Percentiles rank a stretch among this genome's conserved stretches.
phyloP scores from a whole-genome alignment of 2,888 invertebrate species.

The Epinotia demarniana region DNA sequence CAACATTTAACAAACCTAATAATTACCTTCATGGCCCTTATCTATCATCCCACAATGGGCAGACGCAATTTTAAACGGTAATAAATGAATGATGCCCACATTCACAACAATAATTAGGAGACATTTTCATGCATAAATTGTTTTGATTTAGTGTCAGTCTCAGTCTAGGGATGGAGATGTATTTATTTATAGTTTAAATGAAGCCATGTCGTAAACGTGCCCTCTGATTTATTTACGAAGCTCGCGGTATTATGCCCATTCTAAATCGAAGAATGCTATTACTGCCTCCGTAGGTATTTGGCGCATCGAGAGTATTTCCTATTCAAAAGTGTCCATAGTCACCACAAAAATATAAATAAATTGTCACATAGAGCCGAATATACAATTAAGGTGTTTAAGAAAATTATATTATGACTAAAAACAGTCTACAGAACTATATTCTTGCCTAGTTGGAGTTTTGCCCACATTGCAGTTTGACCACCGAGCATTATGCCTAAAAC shows the following conservation, averaged over 20 bases:
- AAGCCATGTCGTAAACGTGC: conserved; percentile 71
- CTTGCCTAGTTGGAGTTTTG: too few species aligned
- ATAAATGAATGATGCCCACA: conserved; percentile 26
- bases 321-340: not conserved
- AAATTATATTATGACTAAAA: not conserved
- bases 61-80: conserved; percentile 23
- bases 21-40: conserved; percentile 5
- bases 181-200: conserved; percentile 77
- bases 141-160: conserved; percentile 66
- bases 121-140: conserved; percentile 66
- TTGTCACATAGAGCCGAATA: not conserved
- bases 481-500: too few species aligned
- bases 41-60: conserved; percentile 7
- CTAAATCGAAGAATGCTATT: conserved; percentile 45
- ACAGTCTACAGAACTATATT: too few species aligned
- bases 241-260: conserved; percentile 57
- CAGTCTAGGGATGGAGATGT: conserved; percentile 59
- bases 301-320: conserved; percentile 2
- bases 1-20: conserved; percentile 13
- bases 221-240: conserved; percentile 67
- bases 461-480: too few species aligned
- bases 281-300: conserved; percentile 15
- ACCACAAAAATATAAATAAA: not conserved
- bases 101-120: conserved; percentile 54
- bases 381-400: not conserved